phyloP scores from a whole-genome alignment of 1,140 invertebrate species.

The Galendromus occidentalis region DNA sequence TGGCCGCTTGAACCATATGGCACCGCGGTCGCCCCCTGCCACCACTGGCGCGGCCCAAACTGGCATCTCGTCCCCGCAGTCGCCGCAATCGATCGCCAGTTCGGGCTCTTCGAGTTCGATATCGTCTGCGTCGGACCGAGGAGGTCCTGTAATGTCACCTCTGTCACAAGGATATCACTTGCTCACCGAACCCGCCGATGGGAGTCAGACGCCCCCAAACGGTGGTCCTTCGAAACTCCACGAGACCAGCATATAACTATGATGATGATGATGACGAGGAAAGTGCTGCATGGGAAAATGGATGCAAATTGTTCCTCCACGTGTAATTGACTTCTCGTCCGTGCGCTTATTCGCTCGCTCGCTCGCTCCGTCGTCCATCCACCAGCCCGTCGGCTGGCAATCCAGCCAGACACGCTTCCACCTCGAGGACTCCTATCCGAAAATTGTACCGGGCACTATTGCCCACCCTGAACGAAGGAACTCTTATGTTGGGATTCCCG shows the following conservation, averaged over 20 bases:
- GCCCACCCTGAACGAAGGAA: too few species aligned
- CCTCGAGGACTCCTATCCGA: too few species aligned
- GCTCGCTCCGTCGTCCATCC: too few species aligned
- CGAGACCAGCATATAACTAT: conserved; percentile 22
- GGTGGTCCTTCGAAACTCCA: conserved; percentile 18
- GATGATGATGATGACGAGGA: neutral
- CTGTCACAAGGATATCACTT: conserved; percentile 21
- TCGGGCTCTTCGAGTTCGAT: conserved; percentile 14
- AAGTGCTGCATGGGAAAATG: neutral
- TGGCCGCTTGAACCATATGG: neutral
- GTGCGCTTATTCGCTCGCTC: too few species aligned
- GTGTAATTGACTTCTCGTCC: too few species aligned
- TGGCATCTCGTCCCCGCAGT: conserved; percentile 11
- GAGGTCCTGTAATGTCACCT: conserved; percentile 13
- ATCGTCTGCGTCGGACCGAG: conserved; percentile 16
- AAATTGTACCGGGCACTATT: too few species aligned
- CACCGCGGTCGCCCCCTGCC: neutral
- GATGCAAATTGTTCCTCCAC: too few species aligned
- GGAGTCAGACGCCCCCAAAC: neutral
- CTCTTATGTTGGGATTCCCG: too few species aligned
- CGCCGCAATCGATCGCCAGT: conserved; percentile 15
- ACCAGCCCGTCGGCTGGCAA: too few species aligned
- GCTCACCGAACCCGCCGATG: conserved; percentile 16
- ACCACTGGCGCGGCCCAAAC: neutral
- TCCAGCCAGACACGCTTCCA: too few species aligned